These are phyloP conservation scores for Deilephila elpenor DNA, from an alignment of 2,888 invertebrate species.

Conservation along the genomic window DNA sequence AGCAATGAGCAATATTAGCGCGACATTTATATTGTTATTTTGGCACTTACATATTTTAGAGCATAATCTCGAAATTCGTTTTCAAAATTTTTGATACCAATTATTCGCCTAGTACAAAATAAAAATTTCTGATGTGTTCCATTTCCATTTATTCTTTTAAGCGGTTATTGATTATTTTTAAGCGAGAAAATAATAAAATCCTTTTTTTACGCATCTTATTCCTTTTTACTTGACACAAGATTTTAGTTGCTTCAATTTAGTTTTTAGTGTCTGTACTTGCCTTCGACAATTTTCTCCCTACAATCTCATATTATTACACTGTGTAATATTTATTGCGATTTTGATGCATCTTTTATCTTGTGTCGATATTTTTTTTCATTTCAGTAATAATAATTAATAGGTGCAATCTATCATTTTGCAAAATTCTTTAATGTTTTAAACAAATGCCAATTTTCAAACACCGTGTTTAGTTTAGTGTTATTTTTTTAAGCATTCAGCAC, in stretches of 20 bases:
- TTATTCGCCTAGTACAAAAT: constrained; percentile 21
- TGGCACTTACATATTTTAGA: not conserved
- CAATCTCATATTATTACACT: not conserved
- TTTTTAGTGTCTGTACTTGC: constrained; percentile 26
- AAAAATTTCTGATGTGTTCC: constrained; percentile 11
- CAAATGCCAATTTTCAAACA: constrained; percentile 9
- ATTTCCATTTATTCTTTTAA: not conserved
- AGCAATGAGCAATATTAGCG: constrained; percentile 9
- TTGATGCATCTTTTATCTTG: constrained; percentile 20
- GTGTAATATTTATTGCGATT: constrained; percentile 17
- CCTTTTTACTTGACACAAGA: constrained; percentile 16
- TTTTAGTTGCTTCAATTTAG: not conserved
- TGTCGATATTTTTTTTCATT: constrained; percentile 16
- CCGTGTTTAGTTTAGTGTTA: constrained; percentile 5
- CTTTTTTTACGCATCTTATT: not conserved
- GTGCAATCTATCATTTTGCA: not conserved
- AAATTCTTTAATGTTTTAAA: constrained; percentile 3
- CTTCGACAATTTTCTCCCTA: constrained; percentile 22
- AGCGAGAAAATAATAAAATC: not conserved
- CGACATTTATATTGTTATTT: constrained; percentile 16
- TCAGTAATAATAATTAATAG: not conserved
- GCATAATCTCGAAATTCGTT: not conserved
- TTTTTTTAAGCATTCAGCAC: constrained; percentile 10
- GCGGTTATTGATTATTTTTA: constrained; percentile 11
- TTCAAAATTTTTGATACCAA: constrained; percentile 4